Evolutionary conservation across 2,797 vertebrate species (phyloP).

Genomic region (Nyctalus aviator): DNA sequence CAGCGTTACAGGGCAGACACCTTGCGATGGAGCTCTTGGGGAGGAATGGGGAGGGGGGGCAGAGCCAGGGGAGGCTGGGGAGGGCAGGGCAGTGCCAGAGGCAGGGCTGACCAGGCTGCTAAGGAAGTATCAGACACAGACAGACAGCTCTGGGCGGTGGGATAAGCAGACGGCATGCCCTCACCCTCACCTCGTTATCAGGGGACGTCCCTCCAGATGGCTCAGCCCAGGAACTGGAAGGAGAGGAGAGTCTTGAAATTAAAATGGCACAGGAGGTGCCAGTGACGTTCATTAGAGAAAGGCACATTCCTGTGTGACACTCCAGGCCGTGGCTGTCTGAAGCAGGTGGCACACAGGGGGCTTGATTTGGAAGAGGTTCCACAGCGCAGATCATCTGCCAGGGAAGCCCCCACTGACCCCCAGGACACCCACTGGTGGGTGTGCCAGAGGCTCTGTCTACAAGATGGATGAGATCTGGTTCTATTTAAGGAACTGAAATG

Average conservation of each 20-base stretch:
- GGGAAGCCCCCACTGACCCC: neutral
- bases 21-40: neutral
- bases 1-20: neutral
- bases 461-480: neutral
- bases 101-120: no score
- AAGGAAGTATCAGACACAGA: neutral
- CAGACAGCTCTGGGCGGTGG: neutral
- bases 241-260: constrained; percentile 13
- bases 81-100: neutral
- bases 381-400: neutral
- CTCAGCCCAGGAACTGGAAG: neutral
- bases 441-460: neutral
- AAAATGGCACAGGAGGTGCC: neutral
- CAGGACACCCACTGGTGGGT: neutral
- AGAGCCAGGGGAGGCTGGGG: neutral
- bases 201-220: neutral
- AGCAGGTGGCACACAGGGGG: neutral
- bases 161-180: neutral
- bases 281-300: neutral
- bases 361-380: neutral
- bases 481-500: constrained; percentile 57
- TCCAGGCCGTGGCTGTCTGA: neutral
- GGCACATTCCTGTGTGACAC: neutral
- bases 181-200: neutral
- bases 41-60: no score